phyloP scores from a whole-genome alignment of 2,113 vertebrate genomes.

The Larimichthys polyactis region DNA sequence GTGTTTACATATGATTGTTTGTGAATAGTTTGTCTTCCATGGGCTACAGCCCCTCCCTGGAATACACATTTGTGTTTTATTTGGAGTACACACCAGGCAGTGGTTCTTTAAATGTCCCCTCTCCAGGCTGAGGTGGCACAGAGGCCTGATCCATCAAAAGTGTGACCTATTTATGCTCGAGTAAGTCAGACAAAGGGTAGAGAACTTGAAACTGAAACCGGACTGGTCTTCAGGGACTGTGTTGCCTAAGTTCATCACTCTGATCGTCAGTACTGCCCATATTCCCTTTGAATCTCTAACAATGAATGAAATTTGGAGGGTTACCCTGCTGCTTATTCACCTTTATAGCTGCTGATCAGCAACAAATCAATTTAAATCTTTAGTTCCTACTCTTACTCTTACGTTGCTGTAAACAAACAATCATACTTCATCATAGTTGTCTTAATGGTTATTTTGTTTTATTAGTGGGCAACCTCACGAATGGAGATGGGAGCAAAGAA shows the following conservation, averaged over 20 bases:
- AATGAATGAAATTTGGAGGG: background rate
- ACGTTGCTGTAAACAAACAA: background rate
- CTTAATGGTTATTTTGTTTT: background rate
- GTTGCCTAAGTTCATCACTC: slow-evolving; percentile 28
- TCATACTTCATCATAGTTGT: background rate
- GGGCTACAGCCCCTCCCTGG: background rate
- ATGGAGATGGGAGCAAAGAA: slow-evolving; percentile 64
- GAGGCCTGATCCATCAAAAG: slow-evolving; percentile 7
- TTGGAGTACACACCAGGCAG: background rate
- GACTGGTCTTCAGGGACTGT: background rate
- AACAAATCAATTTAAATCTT: background rate
- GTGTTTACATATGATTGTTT: background rate
- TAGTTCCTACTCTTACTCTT: background rate
- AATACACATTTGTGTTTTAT: background rate
- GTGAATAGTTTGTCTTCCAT: background rate
- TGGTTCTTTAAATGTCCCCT: background rate
- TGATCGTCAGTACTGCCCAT: slow-evolving; percentile 22
- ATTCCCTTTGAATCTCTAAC: slow-evolving; percentile 11
- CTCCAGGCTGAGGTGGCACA: background rate
- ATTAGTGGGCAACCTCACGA: slow-evolving; percentile 54
- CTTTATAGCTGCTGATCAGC: background rate
- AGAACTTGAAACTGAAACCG: background rate
- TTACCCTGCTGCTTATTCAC: background rate
- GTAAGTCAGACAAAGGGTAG: background rate
- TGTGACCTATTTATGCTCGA: slow-evolving; percentile 3